Percentiles rank a stretch among this genome's conserved stretches.
These are phyloP conservation scores for Xanthostigma xanthostigma DNA, from an alignment of 2,888 invertebrate genomes.

Conservation along the genomic window DNA sequence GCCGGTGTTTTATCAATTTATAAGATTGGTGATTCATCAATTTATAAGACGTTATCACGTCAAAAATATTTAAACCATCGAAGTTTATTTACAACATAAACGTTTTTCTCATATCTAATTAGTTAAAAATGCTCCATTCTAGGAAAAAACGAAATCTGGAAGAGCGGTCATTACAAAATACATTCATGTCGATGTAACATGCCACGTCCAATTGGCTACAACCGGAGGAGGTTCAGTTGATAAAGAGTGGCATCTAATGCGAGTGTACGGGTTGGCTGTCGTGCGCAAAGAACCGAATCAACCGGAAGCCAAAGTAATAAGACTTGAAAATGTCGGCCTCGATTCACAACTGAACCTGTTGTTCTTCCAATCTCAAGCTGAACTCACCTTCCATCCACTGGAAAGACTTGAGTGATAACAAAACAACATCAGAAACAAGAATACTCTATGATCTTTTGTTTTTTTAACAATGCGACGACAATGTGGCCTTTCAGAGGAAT, in stretches of 20 bases:
- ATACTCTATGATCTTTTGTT: too few species aligned
- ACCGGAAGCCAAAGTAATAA: slow-evolving; percentile 36
- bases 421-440: too few species aligned
- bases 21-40: too few species aligned
- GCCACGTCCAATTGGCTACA: slow-evolving; percentile 44
- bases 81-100: neutral
- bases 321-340: slow-evolving; percentile 50
- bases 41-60: too few species aligned
- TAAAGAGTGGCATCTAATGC: slow-evolving; percentile 44
- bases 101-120: neutral
- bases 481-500: too few species aligned
- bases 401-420: neutral
- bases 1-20: too few species aligned
- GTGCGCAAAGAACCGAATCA: slow-evolving; percentile 43
- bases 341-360: slow-evolving; percentile 52
- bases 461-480: too few species aligned
- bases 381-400: slow-evolving; percentile 45
- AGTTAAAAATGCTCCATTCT: slow-evolving; percentile 8
- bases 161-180: slow-evolving; percentile 41
- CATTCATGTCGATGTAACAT: slow-evolving; percentile 51
- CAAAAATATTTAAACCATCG: neutral
- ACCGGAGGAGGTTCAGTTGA: slow-evolving; percentile 41
- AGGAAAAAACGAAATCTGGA: slow-evolving; percentile 23
- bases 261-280: slow-evolving; percentile 50
- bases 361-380: slow-evolving; percentile 47